phyloP scores from a whole-genome alignment of 2,888 invertebrate species.

The Camponotus fellah region DNA sequence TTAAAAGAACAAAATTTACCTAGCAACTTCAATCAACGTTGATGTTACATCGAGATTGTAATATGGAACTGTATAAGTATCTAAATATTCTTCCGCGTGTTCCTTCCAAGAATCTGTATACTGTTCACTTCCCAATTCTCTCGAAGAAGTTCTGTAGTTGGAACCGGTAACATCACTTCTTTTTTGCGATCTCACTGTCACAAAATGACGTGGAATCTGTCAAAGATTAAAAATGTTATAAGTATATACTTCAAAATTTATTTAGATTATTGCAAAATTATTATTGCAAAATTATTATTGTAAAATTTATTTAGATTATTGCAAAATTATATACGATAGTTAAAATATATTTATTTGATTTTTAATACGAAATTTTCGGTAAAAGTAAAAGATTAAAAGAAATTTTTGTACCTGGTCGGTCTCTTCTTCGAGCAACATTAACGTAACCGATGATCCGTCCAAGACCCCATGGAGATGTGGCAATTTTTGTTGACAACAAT shows the following conservation, averaged over 20 bases:
- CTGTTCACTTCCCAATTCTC: not conserved
- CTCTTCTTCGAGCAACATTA: constrained; percentile 65
- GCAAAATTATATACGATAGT: not conserved
- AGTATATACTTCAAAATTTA: not conserved
- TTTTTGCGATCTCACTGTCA: not conserved
- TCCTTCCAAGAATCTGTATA: not conserved
- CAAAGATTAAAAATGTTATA: not conserved
- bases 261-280: not conserved
- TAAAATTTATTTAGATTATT: too few relatives aligned
- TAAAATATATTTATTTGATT: not conserved
- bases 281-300: not conserved
- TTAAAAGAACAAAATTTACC: not conserved
- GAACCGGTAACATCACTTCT: not conserved
- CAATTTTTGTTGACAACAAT: constrained; percentile 72
- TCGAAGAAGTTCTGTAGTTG: not conserved
- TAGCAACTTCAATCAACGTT: constrained; percentile 18
- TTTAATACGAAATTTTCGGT: not conserved
- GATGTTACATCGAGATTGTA: constrained; percentile 22
- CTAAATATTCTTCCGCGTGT: not conserved
- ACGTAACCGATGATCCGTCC: constrained; percentile 71
- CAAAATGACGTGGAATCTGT: constrained; percentile 18
- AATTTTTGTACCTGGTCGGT: constrained; percentile 21
- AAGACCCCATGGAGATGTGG: constrained; percentile 75
- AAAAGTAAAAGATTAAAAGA: not conserved
- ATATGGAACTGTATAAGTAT: not conserved